phyloP scores from a whole-genome alignment of 2,888 invertebrate genomes.

The Leptinotarsa peninsularis region DNA sequence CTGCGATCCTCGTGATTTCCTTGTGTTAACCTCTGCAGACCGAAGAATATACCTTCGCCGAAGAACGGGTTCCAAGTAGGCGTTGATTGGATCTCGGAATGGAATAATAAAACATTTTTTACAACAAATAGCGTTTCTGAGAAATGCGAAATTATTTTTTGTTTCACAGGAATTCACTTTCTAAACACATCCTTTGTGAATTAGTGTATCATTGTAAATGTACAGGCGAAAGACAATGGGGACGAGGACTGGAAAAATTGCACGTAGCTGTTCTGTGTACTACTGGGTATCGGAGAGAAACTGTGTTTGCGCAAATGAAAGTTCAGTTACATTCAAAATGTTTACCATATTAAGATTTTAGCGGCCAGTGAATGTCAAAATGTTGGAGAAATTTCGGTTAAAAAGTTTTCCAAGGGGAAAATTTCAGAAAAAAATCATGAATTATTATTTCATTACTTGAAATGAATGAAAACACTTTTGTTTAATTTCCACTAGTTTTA shows the following conservation, averaged over 20 bases:
- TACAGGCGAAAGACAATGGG: conserved; percentile 7
- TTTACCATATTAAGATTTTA: conserved; percentile 37
- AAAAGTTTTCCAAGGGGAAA: too few species aligned
- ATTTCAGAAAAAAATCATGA: too few species aligned
- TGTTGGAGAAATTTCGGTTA: conserved; percentile 11
- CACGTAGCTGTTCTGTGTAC: conserved; percentile 11
- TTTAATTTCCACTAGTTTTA: too few species aligned
- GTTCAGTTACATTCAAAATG: conserved; percentile 40
- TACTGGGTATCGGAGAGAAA: conserved; percentile 35
- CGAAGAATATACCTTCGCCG: conserved; percentile 27
- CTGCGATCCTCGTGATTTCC: conserved; percentile 20
- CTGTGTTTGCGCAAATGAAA: conserved; percentile 38
- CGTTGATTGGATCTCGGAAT: conserved; percentile 25
- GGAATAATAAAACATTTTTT: conserved; percentile 29
- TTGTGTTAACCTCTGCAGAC: conserved; percentile 20
- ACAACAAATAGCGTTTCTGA: conserved; percentile 23
- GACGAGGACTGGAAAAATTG: conserved; percentile 10
- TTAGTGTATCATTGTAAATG: conserved; percentile 6
- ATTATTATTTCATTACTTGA: too few species aligned
- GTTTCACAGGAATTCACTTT: conserved; percentile 15
- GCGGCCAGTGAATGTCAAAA: conserved; percentile 31
- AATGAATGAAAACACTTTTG: too few species aligned
- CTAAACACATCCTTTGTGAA: conserved; percentile 7
- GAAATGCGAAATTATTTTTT: conserved; percentile 24
- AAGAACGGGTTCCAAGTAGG: conserved; percentile 30